Evolutionary conservation across 30 jellyfish, hydroid and myxozoan genomes (phyloP).

Genomic region (Catostylus mosaicus): DNA sequence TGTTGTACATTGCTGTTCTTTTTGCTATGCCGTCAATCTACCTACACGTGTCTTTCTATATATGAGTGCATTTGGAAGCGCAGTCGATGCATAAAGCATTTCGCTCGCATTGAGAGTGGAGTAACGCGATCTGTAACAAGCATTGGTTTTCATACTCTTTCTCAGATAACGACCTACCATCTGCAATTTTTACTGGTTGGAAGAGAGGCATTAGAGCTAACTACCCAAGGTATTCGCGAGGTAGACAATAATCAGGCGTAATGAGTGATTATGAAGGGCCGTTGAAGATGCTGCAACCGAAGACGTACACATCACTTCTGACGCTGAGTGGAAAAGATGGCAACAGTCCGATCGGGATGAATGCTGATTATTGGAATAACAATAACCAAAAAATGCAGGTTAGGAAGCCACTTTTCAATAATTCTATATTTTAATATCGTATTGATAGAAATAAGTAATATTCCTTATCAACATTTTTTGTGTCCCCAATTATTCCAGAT

Average conservation of each 20-base stretch:
- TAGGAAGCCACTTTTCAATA: background rate
- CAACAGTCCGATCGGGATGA: constrained; percentile 17
- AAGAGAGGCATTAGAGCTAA: background rate
- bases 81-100: background rate
- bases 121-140: background rate
- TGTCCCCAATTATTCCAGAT: too few relatives aligned
- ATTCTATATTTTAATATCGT: background rate
- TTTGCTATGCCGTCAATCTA: background rate
- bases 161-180: background rate
- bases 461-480: too few relatives aligned
- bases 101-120: background rate
- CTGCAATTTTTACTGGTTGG: background rate
- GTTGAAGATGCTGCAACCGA: constrained; percentile 66
- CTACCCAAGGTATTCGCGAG: constrained; percentile 4
- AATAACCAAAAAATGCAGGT: constrained; percentile 56
- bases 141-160: background rate
- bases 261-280: constrained; percentile 60
- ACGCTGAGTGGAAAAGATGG: constrained; percentile 22
- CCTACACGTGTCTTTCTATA: background rate
- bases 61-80: background rate
- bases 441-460: too few relatives aligned
- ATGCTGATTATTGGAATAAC: constrained; percentile 40
- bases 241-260: constrained; percentile 1
- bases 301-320: constrained; percentile 45
- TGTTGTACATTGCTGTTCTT: constrained; percentile 2